phyloP scores from a whole-genome alignment of 2,888 invertebrate species.

The Eretmocerus hayati region DNA sequence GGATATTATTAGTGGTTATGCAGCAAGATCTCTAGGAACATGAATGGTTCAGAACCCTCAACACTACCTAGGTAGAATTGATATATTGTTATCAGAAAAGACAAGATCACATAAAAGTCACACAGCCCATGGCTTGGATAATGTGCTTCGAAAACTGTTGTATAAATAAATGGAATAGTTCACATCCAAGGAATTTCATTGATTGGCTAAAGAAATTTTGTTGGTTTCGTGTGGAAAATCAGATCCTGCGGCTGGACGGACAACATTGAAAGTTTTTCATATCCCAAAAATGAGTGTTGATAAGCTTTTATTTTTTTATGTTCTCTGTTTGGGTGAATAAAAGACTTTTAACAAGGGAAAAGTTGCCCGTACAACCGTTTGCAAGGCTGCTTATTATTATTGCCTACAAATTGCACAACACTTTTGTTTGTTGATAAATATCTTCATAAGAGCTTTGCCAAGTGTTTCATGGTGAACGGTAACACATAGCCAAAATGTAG shows the following conservation, averaged over 20 bases:
- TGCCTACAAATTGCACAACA: conserved; percentile 25
- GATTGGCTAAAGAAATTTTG: conserved; percentile 18
- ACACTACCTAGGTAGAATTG: conserved; percentile 21
- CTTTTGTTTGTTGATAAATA: conserved; percentile 43
- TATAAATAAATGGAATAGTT: conserved; percentile 37
- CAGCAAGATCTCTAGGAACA: conserved; percentile 37
- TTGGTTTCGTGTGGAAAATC: conserved; percentile 13
- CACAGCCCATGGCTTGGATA: conserved; percentile 35
- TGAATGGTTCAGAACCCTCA: conserved; percentile 27
- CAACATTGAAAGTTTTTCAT: conserved; percentile 15
- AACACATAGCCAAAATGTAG: conserved; percentile 45
- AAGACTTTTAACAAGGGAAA: conserved; percentile 5
- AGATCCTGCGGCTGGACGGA: conserved; percentile 25
- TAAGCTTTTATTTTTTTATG: conserved; percentile 23
- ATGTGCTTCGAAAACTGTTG: conserved; percentile 44
- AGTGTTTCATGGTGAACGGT: conserved; percentile 47
- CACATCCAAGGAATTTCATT: conserved; percentile 25
- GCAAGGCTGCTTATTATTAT: conserved; percentile 24
- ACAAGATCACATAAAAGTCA: conserved; percentile 4
- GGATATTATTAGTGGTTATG: conserved; percentile 35
- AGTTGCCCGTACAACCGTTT: conserved; percentile 17
- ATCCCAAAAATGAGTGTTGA: conserved; percentile 6
- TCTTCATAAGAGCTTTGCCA: conserved; percentile 43
- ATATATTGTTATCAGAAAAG: conserved; percentile 19
- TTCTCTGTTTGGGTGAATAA: conserved; percentile 12